phyloP scores from a whole-genome alignment of 2,113 vertebrate genomes.

The Vulpes lagopus region DNA sequence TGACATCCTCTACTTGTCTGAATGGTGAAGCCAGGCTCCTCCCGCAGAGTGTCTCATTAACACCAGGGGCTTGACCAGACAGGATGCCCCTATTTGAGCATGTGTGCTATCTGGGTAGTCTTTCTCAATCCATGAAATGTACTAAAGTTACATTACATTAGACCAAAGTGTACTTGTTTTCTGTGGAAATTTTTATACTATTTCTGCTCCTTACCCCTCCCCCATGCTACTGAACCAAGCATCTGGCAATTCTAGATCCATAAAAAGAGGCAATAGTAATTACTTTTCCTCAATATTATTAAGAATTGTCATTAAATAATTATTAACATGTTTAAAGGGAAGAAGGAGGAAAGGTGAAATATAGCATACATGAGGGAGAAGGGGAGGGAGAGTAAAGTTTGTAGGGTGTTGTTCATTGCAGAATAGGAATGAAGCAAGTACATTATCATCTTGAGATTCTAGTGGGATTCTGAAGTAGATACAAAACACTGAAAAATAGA shows the following conservation, averaged over 20 bases:
- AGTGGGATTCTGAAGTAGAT: conserved; percentile 63
- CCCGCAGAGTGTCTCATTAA: conserved; percentile 78
- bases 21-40: background rate
- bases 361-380: background rate
- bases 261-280: conserved; percentile 74
- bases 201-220: background rate
- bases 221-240: background rate
- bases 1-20: conserved; percentile 59
- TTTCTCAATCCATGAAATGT: conserved; percentile 31
- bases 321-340: conserved; percentile 41
- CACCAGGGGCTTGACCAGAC: conserved; percentile 54
- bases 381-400: background rate
- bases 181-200: conserved; percentile 11
- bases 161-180: conserved; percentile 34
- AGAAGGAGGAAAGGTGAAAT: background rate
- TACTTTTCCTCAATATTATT: conserved; percentile 67
- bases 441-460: conserved; percentile 51
- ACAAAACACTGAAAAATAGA: conserved; percentile 76
- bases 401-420: conserved; percentile 5
- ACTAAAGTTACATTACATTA: conserved; percentile 50
- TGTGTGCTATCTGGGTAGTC: background rate
- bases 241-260: conserved; percentile 72
- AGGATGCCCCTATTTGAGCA: conserved; percentile 35
- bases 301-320: conserved; percentile 64
- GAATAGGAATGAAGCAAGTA: conserved; percentile 38